Percentiles rank a stretch among this genome's conserved stretches.
These are phyloP conservation scores for Eutolmus rufibarbis DNA, from an alignment of 2,888 invertebrate species.

Conservation along the genomic window DNA sequence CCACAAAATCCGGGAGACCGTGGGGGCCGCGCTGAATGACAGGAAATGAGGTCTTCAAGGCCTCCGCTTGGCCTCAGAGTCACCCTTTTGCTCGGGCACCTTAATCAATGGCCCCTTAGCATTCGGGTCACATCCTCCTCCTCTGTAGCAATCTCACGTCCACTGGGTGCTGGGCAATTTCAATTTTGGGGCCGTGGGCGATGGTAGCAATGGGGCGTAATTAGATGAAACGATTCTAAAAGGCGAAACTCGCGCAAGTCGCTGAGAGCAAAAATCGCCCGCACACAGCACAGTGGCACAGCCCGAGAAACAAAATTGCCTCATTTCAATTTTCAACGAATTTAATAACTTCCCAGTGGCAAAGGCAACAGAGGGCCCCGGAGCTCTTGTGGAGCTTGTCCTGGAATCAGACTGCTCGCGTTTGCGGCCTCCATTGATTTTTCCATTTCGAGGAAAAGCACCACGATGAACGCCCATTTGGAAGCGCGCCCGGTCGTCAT, in stretches of 20 bases:
- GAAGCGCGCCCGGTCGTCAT: background rate
- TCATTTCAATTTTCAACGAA: conserved; percentile 11
- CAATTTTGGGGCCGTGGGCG: conserved; percentile 2
- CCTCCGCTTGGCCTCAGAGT: background rate
- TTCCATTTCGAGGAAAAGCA: background rate
- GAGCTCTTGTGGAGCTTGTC: background rate
- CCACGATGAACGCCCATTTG: background rate
- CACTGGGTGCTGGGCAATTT: background rate
- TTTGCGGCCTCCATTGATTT: conserved; percentile 7
- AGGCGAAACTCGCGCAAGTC: background rate
- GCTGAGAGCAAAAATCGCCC: background rate
- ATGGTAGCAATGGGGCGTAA: conserved; percentile 11
- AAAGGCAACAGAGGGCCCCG: background rate
- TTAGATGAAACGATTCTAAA: conserved; percentile 6
- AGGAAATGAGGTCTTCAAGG: conserved; percentile 15
- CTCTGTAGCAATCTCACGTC: conserved; percentile 3
- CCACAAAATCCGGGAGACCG: background rate
- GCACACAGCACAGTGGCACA: background rate
- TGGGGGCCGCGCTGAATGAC: background rate
- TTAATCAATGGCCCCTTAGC: background rate
- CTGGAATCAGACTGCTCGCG: background rate
- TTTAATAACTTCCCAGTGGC: background rate
- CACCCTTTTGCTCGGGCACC: background rate
- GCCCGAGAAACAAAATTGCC: background rate
- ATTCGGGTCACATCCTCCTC: conserved; percentile 11